Evolutionary conservation across 2,113 vertebrate species (phyloP), one percentile per base, ranked within the genome.

Genomic region (Puma concolor): DNA sequence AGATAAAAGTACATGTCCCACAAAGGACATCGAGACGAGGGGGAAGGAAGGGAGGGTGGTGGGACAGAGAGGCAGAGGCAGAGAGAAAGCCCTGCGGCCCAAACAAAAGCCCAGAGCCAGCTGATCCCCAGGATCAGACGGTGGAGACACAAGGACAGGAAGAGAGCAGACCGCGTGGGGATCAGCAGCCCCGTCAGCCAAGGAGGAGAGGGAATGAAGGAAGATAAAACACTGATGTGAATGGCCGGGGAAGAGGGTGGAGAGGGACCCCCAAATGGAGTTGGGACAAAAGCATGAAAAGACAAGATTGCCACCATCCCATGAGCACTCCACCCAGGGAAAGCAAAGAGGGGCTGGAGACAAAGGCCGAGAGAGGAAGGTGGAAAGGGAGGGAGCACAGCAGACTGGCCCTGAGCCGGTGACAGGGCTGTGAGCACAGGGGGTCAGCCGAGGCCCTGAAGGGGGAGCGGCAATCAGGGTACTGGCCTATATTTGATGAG

Each of bases 61-160:
- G 94, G 96, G 88, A 96, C 89, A 96, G 92, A 64, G 96, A 97
- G 98, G 97, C 97, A 98, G 92, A 98, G 95, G 95, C 87, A 54
- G 77, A 96, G 96, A 97, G 95, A 97, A 96, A 95, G 95, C 90
- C 95, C 94, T 93, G 69, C 29, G 5, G 90, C 94, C 97, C 96
- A 97, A 98, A 98, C 98, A 98, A 98, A 98, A 95, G 96, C 97
- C 96, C 14, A 64, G 97, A 96, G 60, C 97, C 76, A 91, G 97
- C 90, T 4, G 6, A 94, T 90, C 87, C 92, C 94, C 76, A 96
- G 97, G 96, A 98, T 98, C 97, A 97, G 97, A 98, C 87, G 0
- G 81, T 57, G 71, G 87, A 96, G 97, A 96, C 95, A 50, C 52
- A 83, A 29, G 87, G 74, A 95, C 95, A 94, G 96, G 96, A 96